Conservation (phyloP, 2,797 vertebrate genomes). For the Smutsia gigantea region DNA sequence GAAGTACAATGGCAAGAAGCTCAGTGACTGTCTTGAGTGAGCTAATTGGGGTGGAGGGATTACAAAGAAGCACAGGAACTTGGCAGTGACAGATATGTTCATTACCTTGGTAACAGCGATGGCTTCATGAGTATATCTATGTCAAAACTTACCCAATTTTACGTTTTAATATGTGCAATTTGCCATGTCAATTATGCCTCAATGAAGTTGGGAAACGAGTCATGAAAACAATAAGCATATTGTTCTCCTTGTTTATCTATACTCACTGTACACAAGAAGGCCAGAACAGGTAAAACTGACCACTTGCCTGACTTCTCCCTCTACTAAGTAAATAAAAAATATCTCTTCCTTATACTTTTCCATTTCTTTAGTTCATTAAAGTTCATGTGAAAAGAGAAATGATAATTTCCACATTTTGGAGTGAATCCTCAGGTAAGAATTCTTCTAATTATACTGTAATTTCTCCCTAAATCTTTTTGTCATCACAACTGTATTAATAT, state of each 20-base stretch:
- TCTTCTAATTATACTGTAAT: neutral
- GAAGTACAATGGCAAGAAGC: neutral
- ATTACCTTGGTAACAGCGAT: neutral
- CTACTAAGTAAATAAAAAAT: neutral
- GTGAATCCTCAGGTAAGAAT: neutral
- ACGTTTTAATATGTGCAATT: neutral
- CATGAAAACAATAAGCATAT: neutral
- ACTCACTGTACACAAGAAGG: neutral
- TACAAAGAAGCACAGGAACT: neutral
- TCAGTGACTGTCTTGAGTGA: neutral
- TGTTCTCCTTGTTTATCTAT: neutral
- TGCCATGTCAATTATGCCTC: neutral
- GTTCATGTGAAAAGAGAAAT: neutral
- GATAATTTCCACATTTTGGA: neutral
- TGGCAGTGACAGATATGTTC: neutral
- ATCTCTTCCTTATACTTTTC: neutral
- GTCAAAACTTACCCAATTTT: neutral
- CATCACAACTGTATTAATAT: neutral
- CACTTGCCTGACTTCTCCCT: neutral
- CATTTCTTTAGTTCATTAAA: neutral
- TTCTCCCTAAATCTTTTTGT: too few relatives aligned
- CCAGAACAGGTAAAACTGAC: neutral
- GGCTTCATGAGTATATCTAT: neutral
- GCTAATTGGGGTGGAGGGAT: neutral
- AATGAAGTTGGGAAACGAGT: neutral